These are phyloP conservation scores for Drosophila anomalata DNA, from an alignment of 2,888 invertebrate genomes.

Conservation along the genomic window DNA sequence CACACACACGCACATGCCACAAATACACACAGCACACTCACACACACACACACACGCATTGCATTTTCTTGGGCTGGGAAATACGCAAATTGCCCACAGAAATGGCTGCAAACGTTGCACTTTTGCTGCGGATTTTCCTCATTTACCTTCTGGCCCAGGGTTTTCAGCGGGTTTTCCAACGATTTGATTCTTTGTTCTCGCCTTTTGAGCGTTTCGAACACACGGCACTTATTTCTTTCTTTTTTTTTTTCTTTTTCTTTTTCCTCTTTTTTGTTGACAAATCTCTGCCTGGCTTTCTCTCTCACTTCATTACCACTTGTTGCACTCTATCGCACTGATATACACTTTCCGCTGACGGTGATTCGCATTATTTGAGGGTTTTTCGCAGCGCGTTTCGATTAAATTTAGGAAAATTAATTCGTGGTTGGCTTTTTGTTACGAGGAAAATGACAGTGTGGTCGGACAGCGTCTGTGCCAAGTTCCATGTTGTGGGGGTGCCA, in stretches of 20 bases:
- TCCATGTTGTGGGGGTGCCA: background rate
- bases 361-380: conserved; percentile 4
- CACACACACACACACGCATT: conserved; percentile 41
- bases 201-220: conserved; percentile 42
- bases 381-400: conserved; percentile 19
- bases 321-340: conserved; percentile 4
- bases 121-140: conserved; percentile 12
- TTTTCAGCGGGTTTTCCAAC: conserved; percentile 20
- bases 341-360: conserved; percentile 1
- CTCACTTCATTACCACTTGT: conserved; percentile 17
- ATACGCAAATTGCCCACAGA: conserved; percentile 56
- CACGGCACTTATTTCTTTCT: conserved; percentile 35
- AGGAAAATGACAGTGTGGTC: conserved; percentile 1
- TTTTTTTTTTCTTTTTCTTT: background rate
- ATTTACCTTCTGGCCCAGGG: conserved; percentile 20
- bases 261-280: conserved; percentile 29
- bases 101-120: conserved; percentile 53
- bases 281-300: conserved; percentile 16
- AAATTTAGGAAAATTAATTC: conserved; percentile 22
- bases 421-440: conserved; percentile 35
- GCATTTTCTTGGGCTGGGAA: conserved; percentile 63
- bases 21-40: conserved; percentile 8
- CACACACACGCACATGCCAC: conserved; percentile 39
- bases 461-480: background rate
- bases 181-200: conserved; percentile 39